phyloP scores from a whole-genome alignment of 1,140 invertebrate genomes.

The Drosophila kurseongensis region DNA sequence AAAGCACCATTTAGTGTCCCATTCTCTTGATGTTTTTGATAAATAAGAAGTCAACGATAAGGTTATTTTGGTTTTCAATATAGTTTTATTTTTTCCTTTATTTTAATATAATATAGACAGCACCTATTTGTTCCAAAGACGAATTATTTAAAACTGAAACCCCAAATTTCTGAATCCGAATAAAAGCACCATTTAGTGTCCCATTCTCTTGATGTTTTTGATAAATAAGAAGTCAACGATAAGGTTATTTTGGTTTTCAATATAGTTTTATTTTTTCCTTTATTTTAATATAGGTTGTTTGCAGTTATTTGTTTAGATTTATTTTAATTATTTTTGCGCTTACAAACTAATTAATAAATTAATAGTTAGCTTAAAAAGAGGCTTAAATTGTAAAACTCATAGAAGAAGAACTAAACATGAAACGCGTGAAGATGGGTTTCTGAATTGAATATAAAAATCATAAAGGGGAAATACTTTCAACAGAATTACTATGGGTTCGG shows the following conservation, averaged over 20 bases:
- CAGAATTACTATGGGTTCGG: conserved; percentile 42
- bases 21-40: too few relatives aligned
- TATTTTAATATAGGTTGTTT: conserved; percentile 75
- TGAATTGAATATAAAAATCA: conserved; percentile 48
- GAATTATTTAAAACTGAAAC: too few relatives aligned
- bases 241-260: conserved; percentile 59
- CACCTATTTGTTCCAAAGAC: too few relatives aligned
- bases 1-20: too few relatives aligned
- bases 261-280: conserved; percentile 77
- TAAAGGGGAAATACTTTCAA: conserved; percentile 67
- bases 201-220: too few relatives aligned
- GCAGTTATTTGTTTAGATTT: conserved; percentile 74
- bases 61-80: conserved; percentile 65
- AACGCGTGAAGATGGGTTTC: conserved; percentile 54
- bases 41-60: neutral
- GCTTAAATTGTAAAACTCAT: conserved; percentile 71
- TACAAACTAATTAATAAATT: conserved; percentile 83
- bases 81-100: conserved; percentile 77
- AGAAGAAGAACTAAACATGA: conserved; percentile 59
- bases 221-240: neutral
- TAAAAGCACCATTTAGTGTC: too few relatives aligned
- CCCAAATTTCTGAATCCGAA: too few relatives aligned
- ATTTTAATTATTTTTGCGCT: conserved; percentile 65
- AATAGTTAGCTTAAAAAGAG: conserved; percentile 77
- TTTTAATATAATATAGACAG: conserved; percentile 54